Evolutionary conservation across 2,797 vertebrate species (phyloP).

Genomic region (Acropternis orthonyx): DNA sequence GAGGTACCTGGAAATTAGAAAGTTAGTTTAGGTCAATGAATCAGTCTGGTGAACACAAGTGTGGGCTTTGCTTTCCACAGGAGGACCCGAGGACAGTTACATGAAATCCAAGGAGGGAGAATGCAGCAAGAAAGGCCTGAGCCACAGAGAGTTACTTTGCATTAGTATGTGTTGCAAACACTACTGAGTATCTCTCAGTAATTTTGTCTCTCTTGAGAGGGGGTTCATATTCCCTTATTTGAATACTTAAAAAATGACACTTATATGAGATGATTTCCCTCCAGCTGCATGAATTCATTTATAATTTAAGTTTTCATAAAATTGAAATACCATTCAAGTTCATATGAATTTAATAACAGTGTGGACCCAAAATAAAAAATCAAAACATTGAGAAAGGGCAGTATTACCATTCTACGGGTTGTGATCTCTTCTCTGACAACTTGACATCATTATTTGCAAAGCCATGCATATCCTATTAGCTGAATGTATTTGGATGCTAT

Average conservation of each 20-base stretch:
- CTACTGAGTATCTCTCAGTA: background rate
- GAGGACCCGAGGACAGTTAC: background rate
- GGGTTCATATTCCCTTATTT: background rate
- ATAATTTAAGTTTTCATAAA: conserved; percentile 54
- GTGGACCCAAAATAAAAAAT: conserved; percentile 43
- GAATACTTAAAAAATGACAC: conserved; percentile 9
- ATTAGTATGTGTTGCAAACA: background rate
- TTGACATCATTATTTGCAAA: conserved; percentile 51
- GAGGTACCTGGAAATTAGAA: background rate
- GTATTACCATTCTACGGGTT: background rate
- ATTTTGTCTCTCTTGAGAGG: background rate
- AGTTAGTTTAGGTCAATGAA: background rate
- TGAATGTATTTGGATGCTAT: conserved; percentile 24
- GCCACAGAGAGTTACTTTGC: background rate
- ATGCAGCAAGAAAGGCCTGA: background rate
- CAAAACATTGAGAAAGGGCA: background rate
- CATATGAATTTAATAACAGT: conserved; percentile 51
- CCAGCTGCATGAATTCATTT: conserved; percentile 1
- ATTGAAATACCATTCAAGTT: conserved; percentile 53
- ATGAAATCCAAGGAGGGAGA: background rate
- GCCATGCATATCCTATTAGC: background rate
- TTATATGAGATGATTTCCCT: conserved; percentile 43
- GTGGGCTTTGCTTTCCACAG: background rate
- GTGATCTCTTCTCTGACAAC: conserved; percentile 31
- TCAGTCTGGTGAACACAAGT: background rate